Evolutionary conservation across 1,140 invertebrate species (phyloP).

Genomic region (Paralvinella palmiformis): DNA sequence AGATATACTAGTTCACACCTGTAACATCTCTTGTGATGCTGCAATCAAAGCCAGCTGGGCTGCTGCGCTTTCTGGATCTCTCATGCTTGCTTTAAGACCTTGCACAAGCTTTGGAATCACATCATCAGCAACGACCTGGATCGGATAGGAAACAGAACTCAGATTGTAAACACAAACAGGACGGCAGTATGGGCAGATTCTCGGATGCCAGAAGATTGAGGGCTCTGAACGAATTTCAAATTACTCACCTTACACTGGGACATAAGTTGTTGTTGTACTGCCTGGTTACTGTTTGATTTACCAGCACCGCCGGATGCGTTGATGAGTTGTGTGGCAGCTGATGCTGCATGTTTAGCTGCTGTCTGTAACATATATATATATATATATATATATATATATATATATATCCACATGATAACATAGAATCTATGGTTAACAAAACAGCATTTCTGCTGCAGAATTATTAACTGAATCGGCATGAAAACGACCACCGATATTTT

Average conservation of each 20-base stretch:
- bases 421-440: too few relatives aligned
- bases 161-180: too few relatives aligned
- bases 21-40: constrained; percentile 3
- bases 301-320: constrained; percentile 53
- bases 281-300: constrained; percentile 68
- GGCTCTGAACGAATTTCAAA: background rate
- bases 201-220: too few relatives aligned
- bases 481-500: too few relatives aligned
- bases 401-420: too few relatives aligned
- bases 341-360: constrained; percentile 80
- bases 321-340: constrained; percentile 84
- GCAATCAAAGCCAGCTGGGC: constrained; percentile 72
- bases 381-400: too few relatives aligned
- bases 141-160: constrained; percentile 2
- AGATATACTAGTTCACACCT: too few relatives aligned
- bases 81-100: constrained; percentile 67
- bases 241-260: constrained; percentile 62
- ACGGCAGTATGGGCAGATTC: too few relatives aligned
- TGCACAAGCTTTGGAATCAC: constrained; percentile 74
- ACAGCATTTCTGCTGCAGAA: too few relatives aligned
- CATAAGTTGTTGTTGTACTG: constrained; percentile 67
- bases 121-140: constrained; percentile 61
- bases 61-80: constrained; percentile 65
- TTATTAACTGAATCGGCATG: too few relatives aligned
- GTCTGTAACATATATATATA: too few relatives aligned